Percentiles rank a stretch among this genome's conserved stretches.
Evolutionary conservation across 2,888 invertebrate genomes (phyloP).

Genomic region (Acrobasis suavella): DNA sequence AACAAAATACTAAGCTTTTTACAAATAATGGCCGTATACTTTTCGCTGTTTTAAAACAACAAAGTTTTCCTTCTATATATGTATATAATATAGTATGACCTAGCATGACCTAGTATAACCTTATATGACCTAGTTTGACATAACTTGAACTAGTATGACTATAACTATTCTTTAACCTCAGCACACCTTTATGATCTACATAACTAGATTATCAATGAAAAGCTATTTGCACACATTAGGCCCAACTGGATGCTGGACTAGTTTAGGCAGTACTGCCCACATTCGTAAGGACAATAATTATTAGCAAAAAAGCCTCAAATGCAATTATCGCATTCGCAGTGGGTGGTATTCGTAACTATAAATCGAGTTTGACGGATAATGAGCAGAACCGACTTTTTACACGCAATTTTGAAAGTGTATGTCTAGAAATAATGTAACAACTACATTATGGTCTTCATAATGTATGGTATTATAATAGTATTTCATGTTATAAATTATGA

Average conservation of each 20-base stretch:
- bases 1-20: too few relatives aligned
- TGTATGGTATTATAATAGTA: neutral
- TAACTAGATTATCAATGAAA: neutral
- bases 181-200: neutral
- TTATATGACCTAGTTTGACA: too few relatives aligned
- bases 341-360: constrained; percentile 18
- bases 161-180: too few relatives aligned
- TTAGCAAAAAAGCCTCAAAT: constrained; percentile 5
- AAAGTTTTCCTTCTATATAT: too few relatives aligned
- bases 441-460: neutral
- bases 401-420: neutral
- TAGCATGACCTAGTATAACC: too few relatives aligned
- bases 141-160: too few relatives aligned
- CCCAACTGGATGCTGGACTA: constrained; percentile 1
- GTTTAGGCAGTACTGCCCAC: neutral
- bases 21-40: too few relatives aligned
- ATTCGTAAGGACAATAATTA: neutral
- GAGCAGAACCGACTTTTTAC: neutral
- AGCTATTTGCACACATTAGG: neutral
- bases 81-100: too few relatives aligned
- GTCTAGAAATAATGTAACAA: neutral
- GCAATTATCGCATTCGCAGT: constrained; percentile 17
- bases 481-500: too few relatives aligned
- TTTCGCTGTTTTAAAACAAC: too few relatives aligned
- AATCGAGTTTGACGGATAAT: constrained; percentile 6